Evolutionary conservation across 2,113 vertebrate species (phyloP).

Genomic region (Nanorana parkeri): DNA sequence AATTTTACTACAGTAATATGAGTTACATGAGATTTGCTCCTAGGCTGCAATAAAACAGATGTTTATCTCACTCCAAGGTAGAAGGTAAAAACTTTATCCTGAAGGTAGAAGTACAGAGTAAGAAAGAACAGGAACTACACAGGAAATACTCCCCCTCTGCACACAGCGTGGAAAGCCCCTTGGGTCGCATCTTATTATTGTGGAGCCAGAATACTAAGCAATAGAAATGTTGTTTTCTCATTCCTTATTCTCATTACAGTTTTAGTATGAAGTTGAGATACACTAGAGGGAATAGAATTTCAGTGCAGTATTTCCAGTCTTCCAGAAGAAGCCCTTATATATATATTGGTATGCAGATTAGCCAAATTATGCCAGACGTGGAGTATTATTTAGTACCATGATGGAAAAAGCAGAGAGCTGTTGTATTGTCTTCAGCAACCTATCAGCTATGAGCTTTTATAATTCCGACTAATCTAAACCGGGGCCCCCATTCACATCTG

Average conservation of each 20-base stretch:
- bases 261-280: slow-evolving; percentile 4
- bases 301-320: background rate
- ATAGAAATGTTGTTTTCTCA: background rate
- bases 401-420: too few species aligned
- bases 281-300: slow-evolving; percentile 8
- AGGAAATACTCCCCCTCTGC: slow-evolving; percentile 26
- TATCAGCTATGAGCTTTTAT: too few species aligned
- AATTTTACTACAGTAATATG: slow-evolving; percentile 1
- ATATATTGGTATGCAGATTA: too few species aligned
- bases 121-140: background rate
- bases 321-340: too few species aligned
- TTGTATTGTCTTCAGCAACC: too few species aligned
- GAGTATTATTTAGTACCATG: too few species aligned
- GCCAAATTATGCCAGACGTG: too few species aligned
- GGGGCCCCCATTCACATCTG: too few species aligned
- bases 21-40: background rate
- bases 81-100: slow-evolving; percentile 32
- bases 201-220: slow-evolving; percentile 19
- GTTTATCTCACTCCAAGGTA: slow-evolving; percentile 7
- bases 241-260: slow-evolving; percentile 27
- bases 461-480: too few species aligned
- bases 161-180: slow-evolving; percentile 3
- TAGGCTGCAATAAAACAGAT: background rate
- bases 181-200: slow-evolving; percentile 5
- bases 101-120: background rate